Evolutionary conservation across 2,113 vertebrate species (phyloP), one percentile per base, ranked within the genome.

Genomic region (Cnemophilus loriae): DNA sequence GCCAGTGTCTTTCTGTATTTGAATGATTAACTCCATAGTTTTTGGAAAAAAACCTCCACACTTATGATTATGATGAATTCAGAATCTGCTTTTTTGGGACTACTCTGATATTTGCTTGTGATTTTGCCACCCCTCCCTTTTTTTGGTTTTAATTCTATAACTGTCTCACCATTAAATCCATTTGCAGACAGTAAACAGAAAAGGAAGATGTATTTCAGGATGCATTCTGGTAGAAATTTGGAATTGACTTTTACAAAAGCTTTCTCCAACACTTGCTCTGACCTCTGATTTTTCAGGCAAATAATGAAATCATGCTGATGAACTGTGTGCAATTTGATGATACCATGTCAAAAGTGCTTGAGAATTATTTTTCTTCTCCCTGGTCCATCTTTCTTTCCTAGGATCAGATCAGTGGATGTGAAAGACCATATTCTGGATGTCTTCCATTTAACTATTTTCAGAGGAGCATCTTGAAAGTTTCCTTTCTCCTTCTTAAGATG

Each of bases 401-500:
- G 56, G 13, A 89, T 89, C 60, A 89, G 55, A 86, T 67, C 82
- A 71, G 32, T 21, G 39, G 63, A 65, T 55, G 11, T 26, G 27
- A 69, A 79, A 69, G 33, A 87, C 42, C 32, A 39, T 4, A 83
- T 50, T 39, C 64, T 47, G 12, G 16, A 49, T 74, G 39, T 69
- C 75, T 77, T 81, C 87, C 71, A 89, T 84, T 94, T 85, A 76
- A 77, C 75, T 85, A 14, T 90, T 84, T 88, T 90, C 79, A 84
- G 76, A 78, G n/a, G 32, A 95, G 60, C 46, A 74, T 33, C 80
- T 94, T 93, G 80, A 90, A 93, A 94, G 73, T 67, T 69, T 76
- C 13, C 35, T 71, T 70, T 88, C 80, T 88, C 41, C 35, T 67
- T 74, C 81, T 78, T 52, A 74, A 86, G 92, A 93, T 89, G 79